phyloP scores from a whole-genome alignment of 2,888 invertebrate genomes.

The Hoplodrina blanda region DNA sequence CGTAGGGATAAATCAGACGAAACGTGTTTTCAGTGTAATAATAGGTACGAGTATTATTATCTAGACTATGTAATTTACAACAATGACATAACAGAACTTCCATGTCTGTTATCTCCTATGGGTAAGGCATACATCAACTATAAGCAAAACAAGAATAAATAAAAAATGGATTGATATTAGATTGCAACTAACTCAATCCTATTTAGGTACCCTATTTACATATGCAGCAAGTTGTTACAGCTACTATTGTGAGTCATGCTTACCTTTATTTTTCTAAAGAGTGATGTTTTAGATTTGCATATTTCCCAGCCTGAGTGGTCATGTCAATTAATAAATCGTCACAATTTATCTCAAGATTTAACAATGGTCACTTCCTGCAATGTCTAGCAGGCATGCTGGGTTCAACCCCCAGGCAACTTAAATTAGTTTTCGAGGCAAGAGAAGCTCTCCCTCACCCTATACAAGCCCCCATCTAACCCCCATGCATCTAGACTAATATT shows the following conservation, averaged over 20 bases:
- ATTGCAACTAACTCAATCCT: no score
- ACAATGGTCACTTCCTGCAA: background rate
- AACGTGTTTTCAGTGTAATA: background rate
- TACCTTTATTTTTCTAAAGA: no score
- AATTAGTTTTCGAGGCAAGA: conserved; percentile 8
- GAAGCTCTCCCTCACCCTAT: background rate
- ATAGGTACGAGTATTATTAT: no score
- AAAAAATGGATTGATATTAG: no score
- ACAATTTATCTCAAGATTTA: conserved; percentile 29
- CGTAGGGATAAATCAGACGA: conserved; percentile 1
- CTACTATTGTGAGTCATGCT: no score
- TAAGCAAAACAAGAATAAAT: no score
- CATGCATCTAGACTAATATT: conserved; percentile 10
- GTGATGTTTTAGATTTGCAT: no score
- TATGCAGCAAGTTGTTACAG: no score
- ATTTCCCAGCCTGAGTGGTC: background rate
- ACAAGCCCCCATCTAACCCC: background rate
- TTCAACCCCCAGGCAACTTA: background rate
- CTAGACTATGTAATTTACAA: background rate
- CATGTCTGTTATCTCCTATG: no score
- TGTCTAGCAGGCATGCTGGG: background rate
- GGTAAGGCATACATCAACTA: no score
- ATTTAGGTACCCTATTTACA: no score
- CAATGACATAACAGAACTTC: background rate
- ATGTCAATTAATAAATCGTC: background rate